Conservation (phyloP, 2,888 invertebrate species). For the Cheilosia pagana region DNA sequence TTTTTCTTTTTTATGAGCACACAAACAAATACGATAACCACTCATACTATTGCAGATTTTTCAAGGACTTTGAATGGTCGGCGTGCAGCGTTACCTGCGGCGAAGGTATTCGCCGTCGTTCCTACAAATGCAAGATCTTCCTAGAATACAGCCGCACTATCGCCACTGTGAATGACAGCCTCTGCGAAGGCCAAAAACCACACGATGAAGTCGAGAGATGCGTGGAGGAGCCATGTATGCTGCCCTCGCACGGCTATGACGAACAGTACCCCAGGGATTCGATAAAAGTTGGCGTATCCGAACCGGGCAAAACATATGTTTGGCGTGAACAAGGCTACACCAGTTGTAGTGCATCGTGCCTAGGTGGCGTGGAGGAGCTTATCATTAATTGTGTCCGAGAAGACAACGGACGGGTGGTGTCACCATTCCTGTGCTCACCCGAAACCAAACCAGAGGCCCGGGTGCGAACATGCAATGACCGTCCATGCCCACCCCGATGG, state of each 20-base stretch:
- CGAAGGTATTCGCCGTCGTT: conserved; percentile 92
- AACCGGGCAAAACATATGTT: conserved; percentile 92
- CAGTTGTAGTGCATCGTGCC: conserved; percentile 96
- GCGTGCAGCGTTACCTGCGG: conserved; percentile 96
- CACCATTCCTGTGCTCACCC: conserved; percentile 93
- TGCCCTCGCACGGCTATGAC: conserved; percentile 85
- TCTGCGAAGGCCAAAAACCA: conserved; percentile 94
- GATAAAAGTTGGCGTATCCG: conserved; percentile 88
- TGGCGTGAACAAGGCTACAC: conserved; percentile 96
- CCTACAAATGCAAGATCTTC: conserved; percentile 97
- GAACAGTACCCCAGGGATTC: conserved; percentile 83
- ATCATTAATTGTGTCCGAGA: conserved; percentile 95
- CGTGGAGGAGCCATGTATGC: conserved; percentile 90
- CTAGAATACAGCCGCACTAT: conserved; percentile 95
- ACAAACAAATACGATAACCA: conserved; percentile 11
- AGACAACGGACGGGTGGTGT: conserved; percentile 93
- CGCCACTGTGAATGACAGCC: conserved; percentile 93
- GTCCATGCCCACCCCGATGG: conserved; percentile 98
- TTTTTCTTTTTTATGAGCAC: conserved; percentile 18
- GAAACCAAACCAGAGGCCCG: conserved; percentile 95
- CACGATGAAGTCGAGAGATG: conserved; percentile 92
- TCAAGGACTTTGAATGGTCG: conserved; percentile 94
- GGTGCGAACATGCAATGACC: conserved; percentile 95
- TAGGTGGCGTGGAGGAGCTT: conserved; percentile 94
- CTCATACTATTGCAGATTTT: conserved; percentile 87